Conservation (phyloP, 2,113 vertebrate genomes). For the Willisornis vidua region DNA sequence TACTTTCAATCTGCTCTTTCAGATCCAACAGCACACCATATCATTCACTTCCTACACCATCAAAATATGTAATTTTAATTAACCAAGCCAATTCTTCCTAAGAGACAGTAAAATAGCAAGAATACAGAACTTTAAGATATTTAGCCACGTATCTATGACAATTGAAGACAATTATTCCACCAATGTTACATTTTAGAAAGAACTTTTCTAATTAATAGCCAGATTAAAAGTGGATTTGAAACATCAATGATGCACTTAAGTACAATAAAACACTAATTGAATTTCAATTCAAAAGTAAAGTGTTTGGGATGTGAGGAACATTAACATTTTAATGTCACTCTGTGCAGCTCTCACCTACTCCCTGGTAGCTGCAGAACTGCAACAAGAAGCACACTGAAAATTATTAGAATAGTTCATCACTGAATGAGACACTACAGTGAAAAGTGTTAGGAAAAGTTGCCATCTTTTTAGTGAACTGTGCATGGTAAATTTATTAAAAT, state of each 20-base stretch:
- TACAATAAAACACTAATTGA: conserved; percentile 3
- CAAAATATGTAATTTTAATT: conserved; percentile 69
- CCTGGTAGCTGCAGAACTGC: background rate
- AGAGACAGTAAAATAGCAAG: background rate
- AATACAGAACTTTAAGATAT: background rate
- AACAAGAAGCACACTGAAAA: background rate
- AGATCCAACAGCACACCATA: background rate
- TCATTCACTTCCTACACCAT: conserved; percentile 50
- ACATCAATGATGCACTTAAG: background rate
- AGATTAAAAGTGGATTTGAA: conserved; percentile 7
- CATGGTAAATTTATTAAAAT: background rate
- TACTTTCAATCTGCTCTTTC: background rate
- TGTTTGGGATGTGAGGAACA: background rate
- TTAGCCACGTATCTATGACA: background rate
- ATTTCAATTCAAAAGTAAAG: background rate
- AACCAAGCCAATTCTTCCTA: conserved; percentile 23
- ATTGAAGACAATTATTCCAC: background rate
- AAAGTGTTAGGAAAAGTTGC: background rate
- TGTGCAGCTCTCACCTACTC: background rate
- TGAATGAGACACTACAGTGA: background rate
- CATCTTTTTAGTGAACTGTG: background rate
- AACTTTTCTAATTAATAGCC: conserved; percentile 23
- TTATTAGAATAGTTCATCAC: background rate
- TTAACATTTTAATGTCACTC: background rate
- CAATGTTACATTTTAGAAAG: background rate